Evolutionary conservation across 2,113 vertebrate genomes (phyloP), one percentile per base, ranked within the genome.

Genomic region (Melanerpes formicivorus): DNA sequence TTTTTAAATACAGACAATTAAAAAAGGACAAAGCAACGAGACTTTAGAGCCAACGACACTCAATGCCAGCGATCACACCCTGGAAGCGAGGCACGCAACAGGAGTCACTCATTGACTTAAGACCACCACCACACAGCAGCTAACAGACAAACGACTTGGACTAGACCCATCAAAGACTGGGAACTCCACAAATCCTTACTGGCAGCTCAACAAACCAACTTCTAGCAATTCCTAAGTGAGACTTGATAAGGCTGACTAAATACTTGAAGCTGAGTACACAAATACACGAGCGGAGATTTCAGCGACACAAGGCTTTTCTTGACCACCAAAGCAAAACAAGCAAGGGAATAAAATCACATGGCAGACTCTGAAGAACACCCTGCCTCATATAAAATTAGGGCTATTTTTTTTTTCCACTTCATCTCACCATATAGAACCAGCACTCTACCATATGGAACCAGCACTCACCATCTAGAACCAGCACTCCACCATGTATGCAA

Each of bases 281-380:
- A 23, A 32, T 19, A 3, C 3, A 81, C 32, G 29, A 79, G 58
- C 0, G 0, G 90, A 9, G 5, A n/a, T 86, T 58, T 78, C 55
- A 55, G 4, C 64, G 48, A 69, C 1, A 0, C 71, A 93, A 86
- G n/a, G n/a, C 30, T 91, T 70, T 88, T 69, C 58, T 91, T 17
- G 0, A 78, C 73, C 48, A 78, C 71, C n/a, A 79, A 84, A 29
- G 18, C 23, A 70, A 94, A 93, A 67, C 23, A 75, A 72, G 12
- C 9, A 65, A 32, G 26, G 12, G 40, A 63, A 55, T 27, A 59
- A 84, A 91, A 82, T 34, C 87, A 78, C 64, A 78, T 25, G 44
- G 65, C 60, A 84, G 42, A 21, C 26, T 18, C 77, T 15, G 14
- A 8, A 72, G 82, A 84, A 74, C 18, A 7, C 86, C 87, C 58